Evolutionary conservation across 2,888 invertebrate species (phyloP), one percentile per base, ranked within the genome.

Genomic region (Xylota segnis): DNA sequence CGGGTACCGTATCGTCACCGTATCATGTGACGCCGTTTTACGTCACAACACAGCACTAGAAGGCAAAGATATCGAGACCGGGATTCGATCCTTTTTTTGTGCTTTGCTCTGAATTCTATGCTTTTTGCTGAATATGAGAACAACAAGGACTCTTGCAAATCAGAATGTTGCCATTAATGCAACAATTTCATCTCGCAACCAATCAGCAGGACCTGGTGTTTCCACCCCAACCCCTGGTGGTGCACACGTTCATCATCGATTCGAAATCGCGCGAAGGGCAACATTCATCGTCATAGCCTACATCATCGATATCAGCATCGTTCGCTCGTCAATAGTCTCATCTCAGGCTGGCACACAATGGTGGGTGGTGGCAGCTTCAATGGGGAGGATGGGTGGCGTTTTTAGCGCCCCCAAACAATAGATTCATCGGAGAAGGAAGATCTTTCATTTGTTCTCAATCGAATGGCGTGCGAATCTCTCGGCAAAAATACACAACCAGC

Each of bases 111-210:
- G 63, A 74, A 61, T 70, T 76, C 37, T 71, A 71, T 76, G 52
- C 14, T 78, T 81, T 82, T 86, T 72, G 72, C 76, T 82, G 82
- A 86, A 77, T 82, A 86, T 86, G 84, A 72, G 72, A 76, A 82
- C 72, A 86, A 82, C 71, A 82, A 82, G 86, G 76, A 76, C 82
- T 82, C 82, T 86, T 72, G 82, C 86, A 82, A 86, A 86, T 86
- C 82, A 86, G 86, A 86, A 86, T 86, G 86, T 72, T 86, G 76
- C 86, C 82, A 82, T 86, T 86, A 86, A 86, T 86, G 86, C 86
- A 86, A 86, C 86, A 86, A 86, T 86, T 86, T 76, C 82, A 76
- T 82, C 76, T 76, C 7, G 71, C 86, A 86, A 86, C 86, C 86
- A 86, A 86, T 86, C 86, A 86, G 56, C 76, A 72, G 72, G 43